phyloP scores from a whole-genome alignment of 2,113 vertebrate genomes.

The Pelobates fuscus region DNA sequence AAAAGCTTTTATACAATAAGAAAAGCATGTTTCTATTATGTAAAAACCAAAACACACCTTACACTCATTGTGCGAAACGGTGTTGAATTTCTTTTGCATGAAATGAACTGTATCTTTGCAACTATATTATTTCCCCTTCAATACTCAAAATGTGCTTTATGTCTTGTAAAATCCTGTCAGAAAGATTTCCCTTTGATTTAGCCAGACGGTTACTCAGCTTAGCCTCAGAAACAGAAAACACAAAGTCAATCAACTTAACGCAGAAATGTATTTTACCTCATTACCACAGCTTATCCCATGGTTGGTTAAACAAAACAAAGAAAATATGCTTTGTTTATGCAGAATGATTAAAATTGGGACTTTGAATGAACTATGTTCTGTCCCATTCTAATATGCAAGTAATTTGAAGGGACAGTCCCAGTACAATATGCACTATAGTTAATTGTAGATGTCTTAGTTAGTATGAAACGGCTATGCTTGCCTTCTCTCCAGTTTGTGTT shows the following conservation, averaged over 20 bases:
- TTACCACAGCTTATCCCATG: constrained; percentile 35
- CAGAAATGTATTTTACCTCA: constrained; percentile 37
- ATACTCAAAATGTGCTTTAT: constrained; percentile 10
- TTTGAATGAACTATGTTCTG: not conserved
- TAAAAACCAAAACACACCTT: not conserved
- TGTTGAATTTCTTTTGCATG: not conserved
- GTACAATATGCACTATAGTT: too few relatives aligned
- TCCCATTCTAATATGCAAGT: too few relatives aligned
- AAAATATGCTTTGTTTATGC: constrained; percentile 1
- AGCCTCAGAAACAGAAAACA: constrained; percentile 26
- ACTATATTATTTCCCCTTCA: too few relatives aligned
- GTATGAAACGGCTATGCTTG: too few relatives aligned
- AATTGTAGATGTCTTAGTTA: too few relatives aligned
- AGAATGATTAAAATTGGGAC: too few relatives aligned
- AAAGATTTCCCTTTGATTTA: constrained; percentile 12
- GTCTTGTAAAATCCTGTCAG: constrained; percentile 16
- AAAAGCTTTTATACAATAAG: too few relatives aligned
- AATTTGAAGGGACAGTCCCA: too few relatives aligned
- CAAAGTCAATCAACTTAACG: constrained; percentile 44
- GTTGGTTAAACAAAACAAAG: constrained; percentile 18
- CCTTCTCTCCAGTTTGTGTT: too few relatives aligned
- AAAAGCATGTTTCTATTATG: too few relatives aligned
- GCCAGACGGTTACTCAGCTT: constrained; percentile 28
- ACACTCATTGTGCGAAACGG: not conserved
- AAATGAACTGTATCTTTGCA: constrained; percentile 15